A percentile compares a stretch with the other conserved stretches of the same genome.
Evolutionary conservation across 2,797 vertebrate genomes (phyloP).

Genomic region (Gallinago stenura): DNA sequence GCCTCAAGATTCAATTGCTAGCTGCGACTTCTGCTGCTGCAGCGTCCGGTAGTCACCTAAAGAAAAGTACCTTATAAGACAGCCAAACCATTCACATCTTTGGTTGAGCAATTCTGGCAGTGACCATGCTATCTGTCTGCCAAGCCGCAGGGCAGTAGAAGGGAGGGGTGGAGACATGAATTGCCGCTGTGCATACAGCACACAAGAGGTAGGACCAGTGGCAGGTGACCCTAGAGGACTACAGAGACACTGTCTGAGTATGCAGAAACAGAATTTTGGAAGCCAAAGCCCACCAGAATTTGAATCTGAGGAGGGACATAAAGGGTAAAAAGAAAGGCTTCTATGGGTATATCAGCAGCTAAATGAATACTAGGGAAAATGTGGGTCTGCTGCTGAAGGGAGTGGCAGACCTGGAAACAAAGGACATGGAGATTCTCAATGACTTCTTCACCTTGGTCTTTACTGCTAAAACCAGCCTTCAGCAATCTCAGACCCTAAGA

Average conservation of each 20-base stretch:
- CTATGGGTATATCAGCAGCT: neutral
- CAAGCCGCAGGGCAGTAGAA: neutral
- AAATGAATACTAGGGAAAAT: neutral
- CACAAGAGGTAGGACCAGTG: neutral
- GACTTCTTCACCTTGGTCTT: neutral
- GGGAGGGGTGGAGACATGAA: neutral
- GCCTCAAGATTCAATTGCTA: neutral
- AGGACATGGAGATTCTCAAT: neutral
- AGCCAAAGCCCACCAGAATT: neutral
- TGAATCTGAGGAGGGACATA: neutral
- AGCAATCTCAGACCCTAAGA: neutral
- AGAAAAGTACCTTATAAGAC: neutral
- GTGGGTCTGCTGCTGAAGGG: neutral
- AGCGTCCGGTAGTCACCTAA: neutral
- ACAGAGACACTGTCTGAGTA: neutral
- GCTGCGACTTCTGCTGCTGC: neutral
- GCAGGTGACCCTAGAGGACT: neutral
- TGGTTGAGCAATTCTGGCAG: conserved; percentile 16
- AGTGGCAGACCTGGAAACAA: neutral
- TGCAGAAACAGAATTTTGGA: neutral
- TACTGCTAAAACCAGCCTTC: neutral
- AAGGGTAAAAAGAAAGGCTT: neutral
- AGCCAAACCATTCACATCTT: conserved; percentile 22
- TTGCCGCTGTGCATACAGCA: neutral
- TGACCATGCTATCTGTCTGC: neutral